phyloP scores from a whole-genome alignment of 2,113 vertebrate species.

The Candoia aspera region DNA sequence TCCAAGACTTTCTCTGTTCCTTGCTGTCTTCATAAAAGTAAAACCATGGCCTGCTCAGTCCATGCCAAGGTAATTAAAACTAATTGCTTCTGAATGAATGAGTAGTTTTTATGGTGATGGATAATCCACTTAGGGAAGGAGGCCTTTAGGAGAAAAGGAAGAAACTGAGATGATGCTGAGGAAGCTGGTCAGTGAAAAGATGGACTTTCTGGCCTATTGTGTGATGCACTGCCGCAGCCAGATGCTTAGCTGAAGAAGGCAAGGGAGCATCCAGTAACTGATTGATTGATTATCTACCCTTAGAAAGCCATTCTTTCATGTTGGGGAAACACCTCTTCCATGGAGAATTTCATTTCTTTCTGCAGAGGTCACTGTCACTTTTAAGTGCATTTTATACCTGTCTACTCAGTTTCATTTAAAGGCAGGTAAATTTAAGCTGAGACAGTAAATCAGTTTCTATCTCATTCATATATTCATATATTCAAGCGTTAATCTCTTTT shows the following conservation, averaged over 20 bases:
- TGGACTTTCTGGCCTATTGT: neutral
- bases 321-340: neutral
- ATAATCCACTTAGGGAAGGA: conserved; percentile 2
- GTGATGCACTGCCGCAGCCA: neutral
- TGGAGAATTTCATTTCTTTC: neutral
- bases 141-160: neutral
- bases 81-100: conserved; percentile 12
- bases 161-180: too few species aligned
- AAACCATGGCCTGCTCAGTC: neutral
- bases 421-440: neutral
- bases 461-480: neutral
- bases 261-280: neutral
- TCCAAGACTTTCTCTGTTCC: neutral
- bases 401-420: neutral
- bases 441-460: neutral
- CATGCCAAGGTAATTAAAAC: conserved; percentile 6
- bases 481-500: neutral
- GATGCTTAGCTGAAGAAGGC: neutral
- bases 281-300: neutral
- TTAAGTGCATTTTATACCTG: neutral
- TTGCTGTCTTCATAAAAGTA: neutral
- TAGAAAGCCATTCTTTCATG: neutral
- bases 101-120: conserved; percentile 18
- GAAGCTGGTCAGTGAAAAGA: neutral
- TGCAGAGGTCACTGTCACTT: neutral